These are phyloP conservation scores for Nannoperca australis DNA, from an alignment of 2,797 vertebrate species.

Conservation along the genomic window DNA sequence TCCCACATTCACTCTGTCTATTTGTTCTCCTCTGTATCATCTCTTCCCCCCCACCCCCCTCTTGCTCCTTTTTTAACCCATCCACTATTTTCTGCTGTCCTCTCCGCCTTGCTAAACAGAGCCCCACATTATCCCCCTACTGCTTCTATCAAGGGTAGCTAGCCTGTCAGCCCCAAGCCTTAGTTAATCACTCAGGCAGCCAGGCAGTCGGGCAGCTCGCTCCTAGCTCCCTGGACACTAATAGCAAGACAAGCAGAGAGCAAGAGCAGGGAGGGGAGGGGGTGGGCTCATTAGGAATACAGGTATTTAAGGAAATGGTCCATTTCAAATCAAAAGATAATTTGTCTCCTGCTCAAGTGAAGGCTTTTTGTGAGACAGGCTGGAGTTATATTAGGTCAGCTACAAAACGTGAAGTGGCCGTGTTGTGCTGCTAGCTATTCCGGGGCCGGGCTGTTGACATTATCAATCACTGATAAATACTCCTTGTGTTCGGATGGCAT, in stretches of 20 bases:
- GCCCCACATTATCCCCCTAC: conserved; percentile 70
- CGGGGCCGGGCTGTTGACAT: conserved; percentile 72
- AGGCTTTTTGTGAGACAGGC: conserved; percentile 49
- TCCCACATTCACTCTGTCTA: conserved; percentile 44
- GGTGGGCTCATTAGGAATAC: conserved; percentile 84
- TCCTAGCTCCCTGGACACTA: conserved; percentile 82
- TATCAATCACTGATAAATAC: conserved; percentile 84
- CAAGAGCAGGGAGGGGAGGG: conserved; percentile 60
- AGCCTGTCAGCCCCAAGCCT: conserved; percentile 87
- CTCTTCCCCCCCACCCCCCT: conserved; percentile 11
- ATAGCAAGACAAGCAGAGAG: conserved; percentile 83
- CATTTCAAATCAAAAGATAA: conserved; percentile 86
- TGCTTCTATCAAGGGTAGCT: conserved; percentile 77
- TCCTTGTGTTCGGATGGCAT: conserved; percentile 65
- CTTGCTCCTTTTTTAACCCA: conserved; percentile 57
- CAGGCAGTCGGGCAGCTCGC: conserved; percentile 72
- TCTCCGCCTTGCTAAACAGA: conserved; percentile 72
- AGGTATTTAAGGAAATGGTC: conserved; percentile 89
- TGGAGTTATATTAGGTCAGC: conserved; percentile 60
- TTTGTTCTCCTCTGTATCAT: conserved; percentile 65
- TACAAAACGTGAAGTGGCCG: conserved; percentile 54
- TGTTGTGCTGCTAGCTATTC: conserved; percentile 47
- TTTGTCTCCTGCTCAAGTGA: conserved; percentile 80
- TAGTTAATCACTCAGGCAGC: conserved; percentile 89
- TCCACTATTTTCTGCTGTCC: conserved; percentile 65